Base-by-base conservation (phyloP, 2,797 vertebrate genomes). In the Oreochromis grahami region DNA sequence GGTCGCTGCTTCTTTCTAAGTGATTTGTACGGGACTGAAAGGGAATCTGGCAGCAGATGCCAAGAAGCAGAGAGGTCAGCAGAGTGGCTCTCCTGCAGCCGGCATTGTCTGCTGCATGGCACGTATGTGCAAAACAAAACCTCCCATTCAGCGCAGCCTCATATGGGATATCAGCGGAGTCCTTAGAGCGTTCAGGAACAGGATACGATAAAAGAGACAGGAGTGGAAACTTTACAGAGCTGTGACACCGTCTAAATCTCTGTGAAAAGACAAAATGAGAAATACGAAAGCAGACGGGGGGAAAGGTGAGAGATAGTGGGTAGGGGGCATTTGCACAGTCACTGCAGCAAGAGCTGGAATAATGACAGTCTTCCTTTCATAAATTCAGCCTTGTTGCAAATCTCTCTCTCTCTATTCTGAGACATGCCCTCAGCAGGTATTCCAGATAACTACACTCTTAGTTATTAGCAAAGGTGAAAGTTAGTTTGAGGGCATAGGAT, bases 1-100 rank as follows among this genome's bases (percentile, higher is more conserved):
- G 79, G 78, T 87, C 52, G 83, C 77, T 10, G 55, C 80, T 45
- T 87, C 77, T 79, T 84, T 86, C 65, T 82, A 50, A 83, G 86
- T 89, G 88, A 87, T 94, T 90, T 90, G 76, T 85, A 79, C 29
- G 3, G 79, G 63, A 77, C 84, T 93, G 94, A 95, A 95, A 95
- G 88, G 79, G 86, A 94, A 95, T 93, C 94, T 91, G 84, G 85
- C 90, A 91, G 91, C 93, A 95, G 94, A 92, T 93, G 93, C 84
- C 55, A 80, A 81, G 84, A 65, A 53, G 83, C 21, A 5, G 80
- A 65, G 77, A 87, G 86, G 83, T 85, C 77, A 70, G 63, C 38
- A 3, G 78, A 88, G 76, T 60, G 86, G 82, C 84, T 89, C 89
- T 90, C 80, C 87, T 68, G 80, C 60, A 86, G 84, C 60, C n/a